These are phyloP conservation scores for Epistrophe eligans DNA, from an alignment of 2,888 invertebrate species.

Conservation along the genomic window DNA sequence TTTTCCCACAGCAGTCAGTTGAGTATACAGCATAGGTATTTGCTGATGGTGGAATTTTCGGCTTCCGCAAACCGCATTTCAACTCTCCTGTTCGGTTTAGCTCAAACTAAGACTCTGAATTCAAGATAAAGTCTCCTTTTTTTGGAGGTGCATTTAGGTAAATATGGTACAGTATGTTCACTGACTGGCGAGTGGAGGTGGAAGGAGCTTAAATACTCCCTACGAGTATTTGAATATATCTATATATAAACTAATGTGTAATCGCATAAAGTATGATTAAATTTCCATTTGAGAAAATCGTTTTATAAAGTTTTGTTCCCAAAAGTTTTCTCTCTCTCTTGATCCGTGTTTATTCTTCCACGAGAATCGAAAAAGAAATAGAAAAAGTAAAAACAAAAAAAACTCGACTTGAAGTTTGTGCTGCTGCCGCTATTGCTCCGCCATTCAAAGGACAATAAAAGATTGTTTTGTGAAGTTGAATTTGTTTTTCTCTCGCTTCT, in stretches of 20 bases:
- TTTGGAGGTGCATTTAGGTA: conserved; percentile 31
- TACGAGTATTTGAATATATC: no score
- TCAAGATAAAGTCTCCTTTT: conserved; percentile 20
- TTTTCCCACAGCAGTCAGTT: conserved; percentile 17
- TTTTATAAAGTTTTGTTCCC: conserved; percentile 57
- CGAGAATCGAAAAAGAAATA: conserved; percentile 5
- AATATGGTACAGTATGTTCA: not conserved
- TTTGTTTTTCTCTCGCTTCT: not conserved
- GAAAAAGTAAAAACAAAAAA: not conserved
- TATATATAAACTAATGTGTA: conserved; percentile 34
- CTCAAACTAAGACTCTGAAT: not conserved
- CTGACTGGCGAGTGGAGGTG: not conserved
- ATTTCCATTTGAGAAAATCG: conserved; percentile 72
- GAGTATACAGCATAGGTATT: conserved; percentile 20
- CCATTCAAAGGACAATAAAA: conserved; percentile 17
- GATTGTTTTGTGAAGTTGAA: not conserved
- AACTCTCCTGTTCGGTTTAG: conserved; percentile 34
- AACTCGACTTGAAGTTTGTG: not conserved
- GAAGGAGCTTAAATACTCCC: not conserved
- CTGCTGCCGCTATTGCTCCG: not conserved
- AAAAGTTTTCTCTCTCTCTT: conserved; percentile 37
- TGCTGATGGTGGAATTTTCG: conserved; percentile 23
- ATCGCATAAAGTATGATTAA: conserved; percentile 71
- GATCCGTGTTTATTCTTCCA: conserved; percentile 39
- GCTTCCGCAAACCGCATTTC: conserved; percentile 45